Evolutionary conservation across 2,888 invertebrate genomes (phyloP).

Genomic region (Cheilosia impressa): DNA sequence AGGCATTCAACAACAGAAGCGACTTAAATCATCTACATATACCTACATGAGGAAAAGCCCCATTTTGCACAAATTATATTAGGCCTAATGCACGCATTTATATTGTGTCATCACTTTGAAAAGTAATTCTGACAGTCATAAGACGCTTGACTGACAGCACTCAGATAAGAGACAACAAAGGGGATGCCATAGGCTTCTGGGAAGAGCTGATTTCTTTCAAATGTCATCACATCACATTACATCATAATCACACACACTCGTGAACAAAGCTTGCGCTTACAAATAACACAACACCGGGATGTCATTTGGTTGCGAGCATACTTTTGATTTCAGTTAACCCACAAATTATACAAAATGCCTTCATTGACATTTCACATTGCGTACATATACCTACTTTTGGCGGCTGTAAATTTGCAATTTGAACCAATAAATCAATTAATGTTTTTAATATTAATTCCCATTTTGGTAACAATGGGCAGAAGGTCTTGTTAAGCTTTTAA

Average conservation of each 20-base stretch:
- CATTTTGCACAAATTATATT: conserved; percentile 42
- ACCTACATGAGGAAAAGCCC: conserved; percentile 9
- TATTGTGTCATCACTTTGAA: conserved; percentile 52
- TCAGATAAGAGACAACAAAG: conserved; percentile 41
- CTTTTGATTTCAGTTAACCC: neutral
- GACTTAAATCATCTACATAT: conserved; percentile 4
- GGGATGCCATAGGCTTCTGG: conserved; percentile 15
- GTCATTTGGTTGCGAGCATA: neutral
- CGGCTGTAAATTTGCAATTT: neutral
- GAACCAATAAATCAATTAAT: conserved; percentile 3
- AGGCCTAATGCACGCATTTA: conserved; percentile 50
- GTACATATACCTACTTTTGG: neutral
- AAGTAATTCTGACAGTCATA: conserved; percentile 55
- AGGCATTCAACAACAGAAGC: conserved; percentile 12
- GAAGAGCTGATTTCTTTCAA: conserved; percentile 29
- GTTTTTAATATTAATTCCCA: neutral
- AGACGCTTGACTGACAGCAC: conserved; percentile 54
- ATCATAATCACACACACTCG: conserved; percentile 32
- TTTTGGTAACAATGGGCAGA: neutral
- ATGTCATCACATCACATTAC: conserved; percentile 37
- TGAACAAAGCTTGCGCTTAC: conserved; percentile 10
- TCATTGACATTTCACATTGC: neutral
- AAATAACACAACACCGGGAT: neutral
- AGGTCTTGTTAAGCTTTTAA: neutral
- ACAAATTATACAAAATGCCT: neutral